Conservation (phyloP, 2,113 vertebrate species). For the Coryphaenoides rupestris region DNA sequence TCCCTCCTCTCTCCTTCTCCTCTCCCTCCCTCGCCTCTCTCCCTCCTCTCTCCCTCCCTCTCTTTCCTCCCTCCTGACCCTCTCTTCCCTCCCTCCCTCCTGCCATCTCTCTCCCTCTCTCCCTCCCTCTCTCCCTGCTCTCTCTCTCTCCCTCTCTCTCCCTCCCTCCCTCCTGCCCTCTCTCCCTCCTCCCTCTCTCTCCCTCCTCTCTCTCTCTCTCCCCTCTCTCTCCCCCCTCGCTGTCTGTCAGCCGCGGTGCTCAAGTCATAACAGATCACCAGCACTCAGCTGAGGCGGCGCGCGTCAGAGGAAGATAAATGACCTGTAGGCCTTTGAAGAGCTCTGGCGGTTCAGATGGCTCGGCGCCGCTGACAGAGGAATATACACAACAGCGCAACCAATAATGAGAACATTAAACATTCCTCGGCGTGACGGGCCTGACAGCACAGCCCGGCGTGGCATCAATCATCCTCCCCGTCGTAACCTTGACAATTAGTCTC, state of each 20-base stretch:
- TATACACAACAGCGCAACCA: slow-evolving; percentile 99
- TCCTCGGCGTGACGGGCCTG: slow-evolving; percentile 98
- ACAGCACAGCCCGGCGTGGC: slow-evolving; percentile 92
- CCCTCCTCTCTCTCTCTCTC: too few species aligned
- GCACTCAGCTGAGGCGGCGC: slow-evolving; percentile 99
- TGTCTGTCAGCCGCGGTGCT: slow-evolving; percentile 97
- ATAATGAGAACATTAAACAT: slow-evolving; percentile 99
- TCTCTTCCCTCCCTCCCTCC: too few species aligned
- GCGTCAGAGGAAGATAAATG: slow-evolving; percentile 99
- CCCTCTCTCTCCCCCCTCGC: slow-evolving; percentile 58
- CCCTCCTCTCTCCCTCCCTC: too few species aligned
- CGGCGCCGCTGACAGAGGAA: slow-evolving; percentile 99
- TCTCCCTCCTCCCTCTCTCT: too few species aligned
- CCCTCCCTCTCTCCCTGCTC: too few species aligned
- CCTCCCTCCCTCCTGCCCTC: too few species aligned
- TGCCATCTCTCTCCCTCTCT: too few species aligned
- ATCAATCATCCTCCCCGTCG: slow-evolving; percentile 97
- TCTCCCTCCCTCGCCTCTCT: too few species aligned
- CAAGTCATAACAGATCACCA: slow-evolving; percentile 99
- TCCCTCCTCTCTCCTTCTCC: too few species aligned
- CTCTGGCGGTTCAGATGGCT: slow-evolving; percentile 99
- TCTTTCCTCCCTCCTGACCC: too few species aligned
- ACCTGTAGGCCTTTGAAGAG: slow-evolving; percentile 99
- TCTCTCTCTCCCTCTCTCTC: too few species aligned
- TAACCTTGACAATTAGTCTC: slow-evolving; percentile 98